Base-by-base conservation (phyloP, 2,797 vertebrate species). In the Lagodon rhomboides region DNA sequence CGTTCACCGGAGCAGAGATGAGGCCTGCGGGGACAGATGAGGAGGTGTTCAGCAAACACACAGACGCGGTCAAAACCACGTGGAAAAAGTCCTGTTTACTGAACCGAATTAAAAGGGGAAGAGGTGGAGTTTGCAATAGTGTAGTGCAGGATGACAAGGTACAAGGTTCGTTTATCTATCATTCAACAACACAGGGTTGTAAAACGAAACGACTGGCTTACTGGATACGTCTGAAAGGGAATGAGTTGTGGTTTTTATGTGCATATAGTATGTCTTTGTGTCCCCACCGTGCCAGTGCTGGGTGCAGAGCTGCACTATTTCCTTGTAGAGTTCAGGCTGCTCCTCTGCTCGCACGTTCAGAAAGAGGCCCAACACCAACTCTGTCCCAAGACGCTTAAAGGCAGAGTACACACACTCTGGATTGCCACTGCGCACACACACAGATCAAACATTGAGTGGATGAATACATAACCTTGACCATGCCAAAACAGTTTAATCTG, bases 361-460 rank as follows among this genome's bases (percentile, higher is more conserved):
- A 63, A 94, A 95, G 72, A 94, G 86, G 25, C 91, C 93, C 75
- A 94, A 77, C 16, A 92, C 93, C 90, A 94, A 65, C 85, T 94
- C 91, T 1, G 93, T 90, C 16, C 91, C 93, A 62, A 94, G 86
- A 49, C 49, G 70, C 77, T 94, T 94, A 67, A 92, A 94, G 59
- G 79, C 38, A 8, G 86, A 55, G 77, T 94, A 94, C 22, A 86
- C 85, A 64, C 84, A 87, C 80, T 86, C 65, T 22, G 93, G 85
- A 75, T 85, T 76, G 10, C 73, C 84, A 30, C 88, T 90, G 34
- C 17, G 60, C 47, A 76, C 44, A 76, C 25, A 66, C 51, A 67
- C 41, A 44, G 20, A 59, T 20, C 47, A 53, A 2, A 61, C 60
- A 51, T 17, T 1, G 3, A 16, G 58, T 34, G 11, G 17, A 27